Conservation (phyloP, 1,140 invertebrate genomes). For the Pentalonia nigronervosa region DNA sequence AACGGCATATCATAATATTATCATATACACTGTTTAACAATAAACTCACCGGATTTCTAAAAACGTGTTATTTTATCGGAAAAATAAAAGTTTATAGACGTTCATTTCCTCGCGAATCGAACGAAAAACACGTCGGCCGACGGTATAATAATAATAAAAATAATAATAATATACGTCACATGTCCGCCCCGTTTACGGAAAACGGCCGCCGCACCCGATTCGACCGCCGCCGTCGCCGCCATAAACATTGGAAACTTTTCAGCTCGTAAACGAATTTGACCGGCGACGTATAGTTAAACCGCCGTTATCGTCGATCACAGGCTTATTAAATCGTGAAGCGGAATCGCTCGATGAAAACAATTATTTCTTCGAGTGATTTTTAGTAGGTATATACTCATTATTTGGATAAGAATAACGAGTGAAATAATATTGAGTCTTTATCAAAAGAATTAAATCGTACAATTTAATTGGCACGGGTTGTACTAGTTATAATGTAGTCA, state of each 20-base stretch:
- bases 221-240: background rate
- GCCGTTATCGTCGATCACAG: background rate
- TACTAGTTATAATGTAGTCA: too few relatives aligned
- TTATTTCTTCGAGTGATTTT: background rate
- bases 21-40: background rate
- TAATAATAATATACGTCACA: background rate
- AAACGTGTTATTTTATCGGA: background rate
- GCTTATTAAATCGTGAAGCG: background rate
- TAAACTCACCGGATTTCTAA: background rate
- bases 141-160: background rate
- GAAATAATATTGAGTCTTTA: background rate
- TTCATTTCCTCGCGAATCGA: background rate
- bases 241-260: conserved; percentile 11
- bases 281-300: background rate
- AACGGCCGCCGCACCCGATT: background rate
- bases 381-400: background rate
- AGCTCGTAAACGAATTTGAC: background rate
- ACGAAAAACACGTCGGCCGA: background rate
- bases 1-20: background rate
- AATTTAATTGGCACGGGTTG: too few relatives aligned
- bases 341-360: background rate
- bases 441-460: background rate
- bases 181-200: background rate
- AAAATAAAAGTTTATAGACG: conserved; percentile 13
- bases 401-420: background rate